These are phyloP conservation scores for Tachycineta bicolor DNA, from an alignment of 2,113 vertebrate genomes.

Conservation along the genomic window DNA sequence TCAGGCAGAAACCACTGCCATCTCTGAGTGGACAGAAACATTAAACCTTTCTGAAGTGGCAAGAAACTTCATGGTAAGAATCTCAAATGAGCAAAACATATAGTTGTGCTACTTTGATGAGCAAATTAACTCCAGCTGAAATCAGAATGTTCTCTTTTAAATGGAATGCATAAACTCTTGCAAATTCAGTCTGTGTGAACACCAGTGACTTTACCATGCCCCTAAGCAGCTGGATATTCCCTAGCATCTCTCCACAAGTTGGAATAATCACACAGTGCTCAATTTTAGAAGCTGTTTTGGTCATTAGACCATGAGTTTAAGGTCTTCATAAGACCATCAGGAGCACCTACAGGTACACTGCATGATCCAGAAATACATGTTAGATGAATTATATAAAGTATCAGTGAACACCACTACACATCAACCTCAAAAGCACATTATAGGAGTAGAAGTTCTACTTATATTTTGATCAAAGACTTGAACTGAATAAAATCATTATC, in stretches of 20 bases:
- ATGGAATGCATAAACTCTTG: slow-evolving; percentile 10
- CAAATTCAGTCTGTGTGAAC: slow-evolving; percentile 16
- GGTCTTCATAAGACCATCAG: not conserved
- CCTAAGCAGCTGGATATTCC: slow-evolving; percentile 33
- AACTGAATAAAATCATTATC: not conserved
- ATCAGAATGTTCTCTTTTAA: slow-evolving; percentile 67
- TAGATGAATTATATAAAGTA: not conserved
- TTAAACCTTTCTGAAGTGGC: slow-evolving; percentile 13
- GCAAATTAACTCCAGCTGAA: slow-evolving; percentile 55
- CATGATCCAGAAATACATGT: not conserved
- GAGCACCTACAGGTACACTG: not conserved
- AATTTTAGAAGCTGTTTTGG: slow-evolving; percentile 18
- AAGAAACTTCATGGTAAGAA: slow-evolving; percentile 50
- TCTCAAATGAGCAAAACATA: slow-evolving; percentile 49
- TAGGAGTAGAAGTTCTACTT: not conserved
- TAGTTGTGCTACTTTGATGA: slow-evolving; percentile 14
- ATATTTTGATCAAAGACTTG: not conserved
- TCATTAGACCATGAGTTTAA: slow-evolving; percentile 9
- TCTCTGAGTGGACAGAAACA: too few species aligned
- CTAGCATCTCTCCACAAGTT: not conserved
- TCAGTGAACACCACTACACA: not conserved
- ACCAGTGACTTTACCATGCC: slow-evolving; percentile 24
- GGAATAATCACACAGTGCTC: slow-evolving; percentile 44
- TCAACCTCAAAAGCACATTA: not conserved
- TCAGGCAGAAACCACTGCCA: too few species aligned